phyloP scores from a whole-genome alignment of 2,888 invertebrate genomes.

The Muschampia plurimacula region DNA sequence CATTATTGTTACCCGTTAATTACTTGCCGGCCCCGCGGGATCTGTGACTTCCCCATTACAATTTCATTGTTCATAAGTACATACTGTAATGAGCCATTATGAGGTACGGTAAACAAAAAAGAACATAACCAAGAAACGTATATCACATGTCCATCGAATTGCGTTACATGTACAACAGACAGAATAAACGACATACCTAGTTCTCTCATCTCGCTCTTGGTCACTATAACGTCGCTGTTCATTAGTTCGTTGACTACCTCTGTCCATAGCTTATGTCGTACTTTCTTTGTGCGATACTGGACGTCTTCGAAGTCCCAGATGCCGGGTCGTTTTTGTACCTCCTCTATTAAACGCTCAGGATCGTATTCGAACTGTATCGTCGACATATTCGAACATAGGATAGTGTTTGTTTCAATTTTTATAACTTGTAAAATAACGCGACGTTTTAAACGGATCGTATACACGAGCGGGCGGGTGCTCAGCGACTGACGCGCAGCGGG shows the following conservation, averaged over 20 bases:
- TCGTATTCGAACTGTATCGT: conserved; percentile 79
- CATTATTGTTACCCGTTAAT: conserved; percentile 29
- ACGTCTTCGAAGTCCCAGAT: conserved; percentile 73
- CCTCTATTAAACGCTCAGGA: conserved; percentile 73
- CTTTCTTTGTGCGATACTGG: conserved; percentile 67
- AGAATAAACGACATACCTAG: conserved; percentile 45
- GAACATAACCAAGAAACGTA: conserved; percentile 47
- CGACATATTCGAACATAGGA: conserved; percentile 7
- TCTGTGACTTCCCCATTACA: conserved; percentile 17
- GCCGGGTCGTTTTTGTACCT: conserved; percentile 73
- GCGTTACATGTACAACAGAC: background rate
- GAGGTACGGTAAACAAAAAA: conserved; percentile 4
- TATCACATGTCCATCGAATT: conserved; percentile 48
- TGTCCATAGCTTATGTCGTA: conserved; percentile 66
- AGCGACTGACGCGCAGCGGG: conserved; percentile 75
- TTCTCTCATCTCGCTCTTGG: conserved; percentile 77
- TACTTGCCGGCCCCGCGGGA: background rate
- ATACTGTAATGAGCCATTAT: background rate
- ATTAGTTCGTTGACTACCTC: conserved; percentile 73
- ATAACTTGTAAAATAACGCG: conserved; percentile 30
- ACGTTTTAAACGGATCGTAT: conserved; percentile 52
- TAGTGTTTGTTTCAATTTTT: conserved; percentile 7
- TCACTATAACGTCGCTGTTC: conserved; percentile 63
- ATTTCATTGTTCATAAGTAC: conserved; percentile 9
- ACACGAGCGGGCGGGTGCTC: conserved; percentile 68